Evolutionary conservation across 2,888 invertebrate genomes (phyloP), one percentile per base, ranked within the genome.

Genomic region (Eilema depressum): DNA sequence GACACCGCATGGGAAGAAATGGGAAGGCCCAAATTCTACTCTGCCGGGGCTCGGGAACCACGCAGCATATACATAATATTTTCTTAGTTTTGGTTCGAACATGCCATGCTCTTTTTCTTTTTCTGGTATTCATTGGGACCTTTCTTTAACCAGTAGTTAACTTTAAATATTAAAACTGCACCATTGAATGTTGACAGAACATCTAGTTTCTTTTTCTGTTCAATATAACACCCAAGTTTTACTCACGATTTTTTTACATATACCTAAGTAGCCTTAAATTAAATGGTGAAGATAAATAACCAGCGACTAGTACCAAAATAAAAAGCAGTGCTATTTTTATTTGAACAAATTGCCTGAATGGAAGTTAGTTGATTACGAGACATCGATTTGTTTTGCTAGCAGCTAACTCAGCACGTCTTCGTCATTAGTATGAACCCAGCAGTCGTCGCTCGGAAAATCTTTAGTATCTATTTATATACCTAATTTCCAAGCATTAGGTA

Each of bases 331-430:
- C 84, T 86, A 86, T 87, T 86, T 86, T 85, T 77, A 79, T 81
- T 78, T 75, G 78, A 84, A 90, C 85, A 91, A 88, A 90, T 89
- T 83, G 84, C 72, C 76, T 82, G 86, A 87, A 83, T 81, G 79
- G 79, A 85, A 85, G 83, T 85, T 85, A 80, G 86, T 85, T 89
- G 90, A 89, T 91, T 91, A 89, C 88, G 86, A 86, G 87, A 86
- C 87, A 87, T 83, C 89, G 86, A 91, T 91, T 91, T 91, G 87
- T 90, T 88, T 86, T 83, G 73, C 76, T 71, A 81, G 79, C 78
- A 85, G 85, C 78, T 81, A 83, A 84, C 85, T 78, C 76, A 87
- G 88, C 91, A 89, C 89, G 88, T 88, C 84, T 72, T 63, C 74
- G 84, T 87, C 90, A 89, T 91, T 90, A 91, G 90, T 89, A 89